A percentile compares a stretch with the other conserved stretches of the same genome.
Evolutionary conservation across 2,888 invertebrate species (phyloP).

Genomic region (Andrena flavipes): DNA sequence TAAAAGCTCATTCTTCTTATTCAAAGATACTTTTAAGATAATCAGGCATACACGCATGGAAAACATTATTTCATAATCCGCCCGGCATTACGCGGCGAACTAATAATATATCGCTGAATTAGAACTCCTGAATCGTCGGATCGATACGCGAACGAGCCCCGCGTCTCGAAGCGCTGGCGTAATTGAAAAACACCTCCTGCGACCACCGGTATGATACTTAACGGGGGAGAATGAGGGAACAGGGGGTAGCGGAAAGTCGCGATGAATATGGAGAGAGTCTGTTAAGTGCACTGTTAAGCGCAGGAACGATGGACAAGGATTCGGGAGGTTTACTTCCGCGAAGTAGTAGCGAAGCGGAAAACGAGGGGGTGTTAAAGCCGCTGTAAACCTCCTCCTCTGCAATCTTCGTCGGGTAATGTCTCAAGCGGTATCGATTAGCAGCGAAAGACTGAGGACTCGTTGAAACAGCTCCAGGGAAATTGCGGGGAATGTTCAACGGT

Average conservation of each 20-base stretch:
- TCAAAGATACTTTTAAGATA: slow-evolving; percentile 69
- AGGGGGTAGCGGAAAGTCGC: background rate
- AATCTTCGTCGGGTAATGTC: slow-evolving; percentile 75
- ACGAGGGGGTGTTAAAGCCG: slow-evolving; percentile 68
- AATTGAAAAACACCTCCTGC: slow-evolving; percentile 47
- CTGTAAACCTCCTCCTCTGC: slow-evolving; percentile 65
- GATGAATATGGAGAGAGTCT: slow-evolving; percentile 31
- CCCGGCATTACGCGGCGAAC: slow-evolving; percentile 42
- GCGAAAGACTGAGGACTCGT: slow-evolving; percentile 49
- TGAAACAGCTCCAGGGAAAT: background rate
- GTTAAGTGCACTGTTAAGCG: slow-evolving; percentile 54
- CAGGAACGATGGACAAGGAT: slow-evolving; percentile 55
- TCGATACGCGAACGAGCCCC: slow-evolving; percentile 12
- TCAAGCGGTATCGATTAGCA: slow-evolving; percentile 76
- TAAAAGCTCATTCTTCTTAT: slow-evolving; percentile 73
- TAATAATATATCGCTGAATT: slow-evolving; percentile 51
- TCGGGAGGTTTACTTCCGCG: slow-evolving; percentile 75
- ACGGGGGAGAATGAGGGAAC: background rate
- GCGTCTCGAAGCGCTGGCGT: background rate
- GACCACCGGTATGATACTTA: slow-evolving; percentile 24
- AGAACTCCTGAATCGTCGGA: slow-evolving; percentile 18
- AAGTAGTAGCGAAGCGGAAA: slow-evolving; percentile 73
- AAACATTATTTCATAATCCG: slow-evolving; percentile 58
- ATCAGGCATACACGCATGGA: slow-evolving; percentile 53
- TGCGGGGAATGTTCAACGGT: background rate